Evolutionary conservation across 2,113 vertebrate species (phyloP).

Genomic region (Hippoglossus stenolepis): DNA sequence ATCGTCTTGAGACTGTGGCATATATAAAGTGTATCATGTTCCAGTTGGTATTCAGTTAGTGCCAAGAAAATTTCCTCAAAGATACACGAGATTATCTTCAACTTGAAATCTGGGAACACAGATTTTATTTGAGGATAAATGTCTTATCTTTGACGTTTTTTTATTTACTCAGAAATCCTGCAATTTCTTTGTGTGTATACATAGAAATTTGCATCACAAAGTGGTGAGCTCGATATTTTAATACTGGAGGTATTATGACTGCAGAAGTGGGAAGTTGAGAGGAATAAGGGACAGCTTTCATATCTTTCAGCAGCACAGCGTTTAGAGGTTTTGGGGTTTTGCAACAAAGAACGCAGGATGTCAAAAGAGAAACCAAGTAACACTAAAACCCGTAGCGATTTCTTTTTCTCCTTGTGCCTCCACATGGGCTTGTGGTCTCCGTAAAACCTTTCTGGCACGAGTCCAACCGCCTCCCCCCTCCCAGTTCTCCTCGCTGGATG

Average conservation of each 20-base stretch:
- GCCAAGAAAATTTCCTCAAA: slow-evolving; percentile 42
- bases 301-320: slow-evolving; percentile 7
- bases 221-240: slow-evolving; percentile 22
- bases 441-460: slow-evolving; percentile 67
- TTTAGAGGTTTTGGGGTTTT: slow-evolving; percentile 31
- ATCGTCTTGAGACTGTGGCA: slow-evolving; percentile 40
- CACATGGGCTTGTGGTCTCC: slow-evolving; percentile 67
- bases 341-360: slow-evolving; percentile 46
- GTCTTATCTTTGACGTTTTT: slow-evolving; percentile 29
- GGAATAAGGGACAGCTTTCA: slow-evolving; percentile 14
- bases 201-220: slow-evolving; percentile 28
- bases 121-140: slow-evolving; percentile 40
- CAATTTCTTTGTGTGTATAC: slow-evolving; percentile 7
- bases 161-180: neutral
- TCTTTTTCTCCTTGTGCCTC: slow-evolving; percentile 31
- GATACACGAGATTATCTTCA: slow-evolving; percentile 35
- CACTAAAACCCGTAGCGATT: slow-evolving; percentile 34
- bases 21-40: slow-evolving; percentile 24
- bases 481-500: slow-evolving; percentile 48
- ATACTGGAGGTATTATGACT: slow-evolving; percentile 5
- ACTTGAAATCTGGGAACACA: slow-evolving; percentile 24
- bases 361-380: slow-evolving; percentile 47
- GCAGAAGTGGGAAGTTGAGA: slow-evolving; percentile 23
- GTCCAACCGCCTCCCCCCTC: slow-evolving; percentile 34
- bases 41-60: slow-evolving; percentile 36